Evolutionary conservation across 2,888 invertebrate genomes (phyloP), one percentile per base, ranked within the genome.

Genomic region (Drosophila diplacantha): DNA sequence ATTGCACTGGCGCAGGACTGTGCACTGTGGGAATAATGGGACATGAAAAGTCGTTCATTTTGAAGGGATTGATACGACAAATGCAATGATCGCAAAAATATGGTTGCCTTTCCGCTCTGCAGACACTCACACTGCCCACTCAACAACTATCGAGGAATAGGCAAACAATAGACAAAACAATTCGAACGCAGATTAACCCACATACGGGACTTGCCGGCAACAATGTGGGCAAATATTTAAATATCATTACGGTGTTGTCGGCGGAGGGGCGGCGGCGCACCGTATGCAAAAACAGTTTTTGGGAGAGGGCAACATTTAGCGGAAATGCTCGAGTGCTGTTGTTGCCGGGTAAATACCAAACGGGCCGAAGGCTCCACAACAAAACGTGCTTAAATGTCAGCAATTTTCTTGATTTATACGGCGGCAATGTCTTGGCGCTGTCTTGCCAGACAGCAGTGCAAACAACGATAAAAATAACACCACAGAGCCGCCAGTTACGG

Each of bases 341-440:
- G 64, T 61, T 68, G 71, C 38, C 67, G 62, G 74, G 80, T 57
- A 76, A 74, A 75, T 75, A 79, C 55, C 67, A 49, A 43, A 41
- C 44, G 37, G 39, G 47, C 58, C 47, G 41, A 46, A 57, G 58
- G 58, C 46, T 59, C 61, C 54, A 43, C 46, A 74, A 62, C 50
- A 64, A 59, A 79, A 72, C 83, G 83, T 81, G 83, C 81, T 78
- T 83, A 83, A 81, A 81, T 81, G 83, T 81, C 80, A 81, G 80
- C 83, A 83, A 81, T 81, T 81, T 81, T 75, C 83, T 81, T 81
- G 80, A 81, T 81, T 81, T 81, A 81, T 81, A 72, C 74, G 83
- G 73, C 73, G 59, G 71, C 78, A 63, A 60, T 78, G 73, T 69
- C 81, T 81, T 75, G 71, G 66, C 78, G 59, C 58, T 78, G 73